These are phyloP conservation scores for Campylorhamphus procurvoides DNA, from an alignment of 2,113 vertebrate species.

Conservation along the genomic window DNA sequence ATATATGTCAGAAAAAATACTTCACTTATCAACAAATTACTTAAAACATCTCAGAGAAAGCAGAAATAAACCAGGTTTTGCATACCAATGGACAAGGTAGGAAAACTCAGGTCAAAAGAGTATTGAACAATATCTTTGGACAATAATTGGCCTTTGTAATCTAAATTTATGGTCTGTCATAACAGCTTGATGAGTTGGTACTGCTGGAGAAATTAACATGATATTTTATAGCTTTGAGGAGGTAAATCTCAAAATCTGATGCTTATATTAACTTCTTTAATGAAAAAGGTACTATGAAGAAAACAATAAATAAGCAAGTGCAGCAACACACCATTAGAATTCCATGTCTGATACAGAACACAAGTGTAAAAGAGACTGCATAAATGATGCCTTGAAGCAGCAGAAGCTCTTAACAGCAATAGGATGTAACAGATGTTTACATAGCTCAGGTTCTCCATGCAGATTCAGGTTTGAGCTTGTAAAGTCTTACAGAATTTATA, in stretches of 20 bases:
- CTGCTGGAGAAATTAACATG: neutral
- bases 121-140: neutral
- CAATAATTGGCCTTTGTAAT: neutral
- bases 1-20: neutral
- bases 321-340: neutral
- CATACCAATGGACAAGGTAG: accelerated
- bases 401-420: neutral
- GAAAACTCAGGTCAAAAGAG: neutral
- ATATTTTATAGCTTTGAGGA: neutral
- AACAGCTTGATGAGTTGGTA: neutral
- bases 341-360: neutral
- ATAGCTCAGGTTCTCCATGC: neutral
- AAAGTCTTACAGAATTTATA: neutral
- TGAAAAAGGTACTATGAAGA: neutral
- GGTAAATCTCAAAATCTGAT: neutral
- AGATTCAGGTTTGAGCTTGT: neutral
- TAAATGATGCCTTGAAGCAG: neutral
- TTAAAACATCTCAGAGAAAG: neutral
- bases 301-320: neutral
- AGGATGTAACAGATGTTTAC: neutral
- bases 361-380: neutral
- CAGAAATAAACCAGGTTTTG: neutral
- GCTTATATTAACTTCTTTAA: neutral
- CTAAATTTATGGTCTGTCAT: neutral
- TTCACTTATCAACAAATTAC: neutral